A percentile compares a stretch with the other conserved stretches of the same genome.
Conservation (phyloP, 2,888 invertebrate genomes). For the Allygus modestus region DNA sequence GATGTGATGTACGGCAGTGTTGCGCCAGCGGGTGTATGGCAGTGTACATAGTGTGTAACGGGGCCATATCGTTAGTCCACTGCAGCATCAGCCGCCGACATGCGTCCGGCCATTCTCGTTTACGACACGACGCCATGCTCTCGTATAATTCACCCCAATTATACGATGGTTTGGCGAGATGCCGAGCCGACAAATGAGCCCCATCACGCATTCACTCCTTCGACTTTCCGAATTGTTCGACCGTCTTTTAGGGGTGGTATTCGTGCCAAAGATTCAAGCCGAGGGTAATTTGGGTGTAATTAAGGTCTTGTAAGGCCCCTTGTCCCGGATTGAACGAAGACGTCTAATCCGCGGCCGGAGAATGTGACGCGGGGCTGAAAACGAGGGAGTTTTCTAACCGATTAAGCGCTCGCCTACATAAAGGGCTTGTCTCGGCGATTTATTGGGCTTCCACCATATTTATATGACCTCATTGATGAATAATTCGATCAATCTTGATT, state of each 20-base stretch:
- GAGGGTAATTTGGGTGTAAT: slow-evolving; percentile 51
- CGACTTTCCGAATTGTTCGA: slow-evolving; percentile 47
- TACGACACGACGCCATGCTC: background rate
- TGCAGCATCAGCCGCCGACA: no score
- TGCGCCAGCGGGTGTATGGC: no score
- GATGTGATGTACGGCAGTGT: no score
- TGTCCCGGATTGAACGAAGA: slow-evolving; percentile 24
- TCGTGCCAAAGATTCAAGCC: slow-evolving; percentile 25
- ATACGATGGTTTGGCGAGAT: slow-evolving; percentile 15
- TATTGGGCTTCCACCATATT: slow-evolving; percentile 34
- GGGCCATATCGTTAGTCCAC: background rate
- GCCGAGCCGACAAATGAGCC: slow-evolving; percentile 42
- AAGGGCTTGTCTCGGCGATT: slow-evolving; percentile 38
- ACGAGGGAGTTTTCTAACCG: slow-evolving; percentile 15
- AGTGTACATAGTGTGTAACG: background rate
- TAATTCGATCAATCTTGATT: slow-evolving; percentile 35
- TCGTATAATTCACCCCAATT: slow-evolving; percentile 1
- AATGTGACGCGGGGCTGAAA: background rate
- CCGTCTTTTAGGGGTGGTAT: slow-evolving; percentile 2
- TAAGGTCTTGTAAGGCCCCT: slow-evolving; percentile 39
- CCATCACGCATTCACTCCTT: slow-evolving; percentile 50
- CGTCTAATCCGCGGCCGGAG: slow-evolving; percentile 27
- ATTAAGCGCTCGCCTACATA: slow-evolving; percentile 13
- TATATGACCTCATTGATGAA: slow-evolving; percentile 45
- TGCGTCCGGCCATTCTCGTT: background rate